phyloP scores from a whole-genome alignment of 1,140 invertebrate genomes.

The Drosophila nebulosa region DNA sequence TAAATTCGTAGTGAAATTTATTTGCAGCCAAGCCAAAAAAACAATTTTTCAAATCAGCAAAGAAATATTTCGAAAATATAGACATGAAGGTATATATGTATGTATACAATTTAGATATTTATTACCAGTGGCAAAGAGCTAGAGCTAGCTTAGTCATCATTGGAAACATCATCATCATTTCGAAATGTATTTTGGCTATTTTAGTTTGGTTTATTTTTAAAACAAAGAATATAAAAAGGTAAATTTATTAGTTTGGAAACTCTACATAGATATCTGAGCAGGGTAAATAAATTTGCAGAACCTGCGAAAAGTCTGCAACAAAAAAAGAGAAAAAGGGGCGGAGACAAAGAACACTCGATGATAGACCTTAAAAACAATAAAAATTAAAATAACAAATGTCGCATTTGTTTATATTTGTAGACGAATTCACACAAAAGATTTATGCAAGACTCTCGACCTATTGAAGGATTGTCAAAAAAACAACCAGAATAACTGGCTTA shows the following conservation, averaged over 20 bases:
- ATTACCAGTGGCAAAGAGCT: not conserved
- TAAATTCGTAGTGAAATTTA: not conserved
- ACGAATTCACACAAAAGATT: not conserved
- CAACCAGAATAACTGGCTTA: not conserved
- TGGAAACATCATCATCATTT: conserved; percentile 10
- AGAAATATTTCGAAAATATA: conserved; percentile 9
- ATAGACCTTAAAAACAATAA: conserved; percentile 15
- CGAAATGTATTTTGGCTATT: conserved; percentile 28
- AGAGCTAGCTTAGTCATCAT: conserved; percentile 1
- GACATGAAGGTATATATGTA: not conserved
- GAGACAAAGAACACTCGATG: not conserved
- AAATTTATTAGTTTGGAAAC: conserved; percentile 41
- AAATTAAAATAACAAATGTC: conserved; percentile 46
- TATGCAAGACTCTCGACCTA: conserved; percentile 25
- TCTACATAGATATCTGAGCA: not conserved
- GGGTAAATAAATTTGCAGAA: not conserved
- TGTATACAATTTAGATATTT: conserved; percentile 9
- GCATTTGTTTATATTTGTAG: not conserved
- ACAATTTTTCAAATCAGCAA: not conserved
- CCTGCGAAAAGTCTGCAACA: not conserved
- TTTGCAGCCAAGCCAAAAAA: not conserved
- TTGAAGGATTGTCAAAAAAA: conserved; percentile 42
- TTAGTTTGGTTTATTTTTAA: conserved; percentile 35
- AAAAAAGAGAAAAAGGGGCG: not conserved
- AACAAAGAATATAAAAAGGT: conserved; percentile 22